Percentiles rank a stretch among this genome's conserved stretches.
phyloP scores from a whole-genome alignment of 2,113 vertebrate species.

The Haemorhous mexicanus region DNA sequence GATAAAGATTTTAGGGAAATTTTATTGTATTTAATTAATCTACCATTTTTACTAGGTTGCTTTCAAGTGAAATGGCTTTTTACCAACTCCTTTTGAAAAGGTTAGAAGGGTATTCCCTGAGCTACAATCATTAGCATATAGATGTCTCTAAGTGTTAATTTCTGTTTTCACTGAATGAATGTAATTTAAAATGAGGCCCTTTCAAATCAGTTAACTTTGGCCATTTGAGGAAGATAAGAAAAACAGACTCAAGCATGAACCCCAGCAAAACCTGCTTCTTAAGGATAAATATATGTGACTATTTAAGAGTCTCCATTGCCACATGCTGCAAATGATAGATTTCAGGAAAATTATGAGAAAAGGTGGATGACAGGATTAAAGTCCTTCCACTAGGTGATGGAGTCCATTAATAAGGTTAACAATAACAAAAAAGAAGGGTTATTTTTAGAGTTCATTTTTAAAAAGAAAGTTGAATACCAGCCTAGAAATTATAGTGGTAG shows the following conservation, averaged over 20 bases:
- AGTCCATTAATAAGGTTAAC: slow-evolving; percentile 45
- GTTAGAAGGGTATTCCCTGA: slow-evolving; percentile 82
- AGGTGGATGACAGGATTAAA: slow-evolving; percentile 4
- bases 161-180: slow-evolving; percentile 82
- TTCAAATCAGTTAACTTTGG: slow-evolving; percentile 79
- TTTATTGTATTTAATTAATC: slow-evolving; percentile 82
- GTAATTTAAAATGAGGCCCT: slow-evolving; percentile 79
- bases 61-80: slow-evolving; percentile 82
- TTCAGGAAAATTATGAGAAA: slow-evolving; percentile 41
- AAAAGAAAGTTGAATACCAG: neutral
- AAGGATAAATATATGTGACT: slow-evolving; percentile 66
- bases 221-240: slow-evolving; percentile 77
- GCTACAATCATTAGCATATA: slow-evolving; percentile 82
- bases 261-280: slow-evolving; percentile 68
- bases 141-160: slow-evolving; percentile 83
- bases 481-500: neutral
- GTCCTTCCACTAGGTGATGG: neutral
- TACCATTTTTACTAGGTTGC: slow-evolving; percentile 77
- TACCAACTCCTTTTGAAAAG: slow-evolving; percentile 78
- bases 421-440: slow-evolving; percentile 16
- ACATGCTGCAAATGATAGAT: slow-evolving; percentile 63
- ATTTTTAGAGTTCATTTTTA: slow-evolving; percentile 7
- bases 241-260: slow-evolving; percentile 69
- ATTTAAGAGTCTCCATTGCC: slow-evolving; percentile 19
- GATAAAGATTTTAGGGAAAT: slow-evolving; percentile 76